These are phyloP conservation scores for Siderastrea siderea DNA, from an alignment of 92 coral and sea anemone genomes.

Conservation along the genomic window DNA sequence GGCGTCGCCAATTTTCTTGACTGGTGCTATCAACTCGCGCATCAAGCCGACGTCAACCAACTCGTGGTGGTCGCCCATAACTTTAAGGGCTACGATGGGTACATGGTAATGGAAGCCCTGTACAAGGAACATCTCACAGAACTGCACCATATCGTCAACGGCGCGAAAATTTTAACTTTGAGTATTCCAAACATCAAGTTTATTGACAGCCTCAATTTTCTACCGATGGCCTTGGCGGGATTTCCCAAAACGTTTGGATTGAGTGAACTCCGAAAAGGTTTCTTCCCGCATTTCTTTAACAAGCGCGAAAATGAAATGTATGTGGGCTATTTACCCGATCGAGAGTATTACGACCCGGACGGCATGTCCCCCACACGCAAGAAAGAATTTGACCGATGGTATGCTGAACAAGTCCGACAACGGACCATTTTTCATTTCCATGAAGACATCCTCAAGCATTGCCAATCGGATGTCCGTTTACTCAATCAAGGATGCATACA, in stretches of 20 bases:
- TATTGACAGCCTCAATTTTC: slow-evolving; percentile 30
- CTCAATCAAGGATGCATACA: not conserved
- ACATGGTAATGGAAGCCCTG: slow-evolving; percentile 16
- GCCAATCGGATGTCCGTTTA: not conserved
- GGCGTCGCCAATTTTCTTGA: not conserved
- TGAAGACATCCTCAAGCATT: not conserved
- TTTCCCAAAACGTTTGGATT: slow-evolving; percentile 38
- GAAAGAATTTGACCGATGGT: slow-evolving; percentile 35
- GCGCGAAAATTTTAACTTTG: slow-evolving; percentile 24
- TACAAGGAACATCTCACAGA: slow-evolving; percentile 2
- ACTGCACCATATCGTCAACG: slow-evolving; percentile 12
- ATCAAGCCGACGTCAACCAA: not conserved
- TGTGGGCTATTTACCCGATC: too few species aligned
- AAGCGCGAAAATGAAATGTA: not conserved
- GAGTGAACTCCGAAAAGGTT: slow-evolving; percentile 34
- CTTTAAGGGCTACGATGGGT: not conserved
- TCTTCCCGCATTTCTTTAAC: slow-evolving; percentile 45
- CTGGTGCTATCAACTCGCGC: not conserved
- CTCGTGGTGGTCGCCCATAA: slow-evolving; percentile 21
- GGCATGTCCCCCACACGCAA: slow-evolving; percentile 7
- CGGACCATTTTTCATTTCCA: not conserved
- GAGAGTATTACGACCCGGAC: slow-evolving; percentile 21
- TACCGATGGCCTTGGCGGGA: slow-evolving; percentile 13
- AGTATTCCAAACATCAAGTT: slow-evolving; percentile 4
- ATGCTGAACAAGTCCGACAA: not conserved